These are phyloP conservation scores for Tetragnatha montana DNA, from an alignment of 2,888 invertebrate species.

Conservation along the genomic window DNA sequence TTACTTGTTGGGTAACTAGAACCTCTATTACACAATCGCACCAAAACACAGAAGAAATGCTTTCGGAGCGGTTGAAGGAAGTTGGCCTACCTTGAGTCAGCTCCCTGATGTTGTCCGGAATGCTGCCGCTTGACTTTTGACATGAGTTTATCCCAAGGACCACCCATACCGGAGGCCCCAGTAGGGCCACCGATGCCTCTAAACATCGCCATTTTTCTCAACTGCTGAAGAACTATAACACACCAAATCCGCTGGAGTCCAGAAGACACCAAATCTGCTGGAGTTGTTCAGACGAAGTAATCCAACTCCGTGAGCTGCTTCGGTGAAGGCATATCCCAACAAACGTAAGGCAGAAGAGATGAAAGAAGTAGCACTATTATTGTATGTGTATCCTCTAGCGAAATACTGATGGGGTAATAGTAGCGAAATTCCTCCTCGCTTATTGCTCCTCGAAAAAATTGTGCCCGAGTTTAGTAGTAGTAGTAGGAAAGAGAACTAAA, in stretches of 20 bases:
- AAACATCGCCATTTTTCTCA: constrained; percentile 63
- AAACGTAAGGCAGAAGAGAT: constrained; percentile 28
- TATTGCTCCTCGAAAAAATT: constrained; percentile 58
- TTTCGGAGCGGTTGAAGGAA: no score
- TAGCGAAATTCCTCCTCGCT: not conserved
- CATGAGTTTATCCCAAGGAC: constrained; percentile 70
- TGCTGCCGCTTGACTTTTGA: constrained; percentile 66
- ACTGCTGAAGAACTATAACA: not conserved
- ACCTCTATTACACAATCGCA: no score
- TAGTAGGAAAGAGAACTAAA: constrained; percentile 20
- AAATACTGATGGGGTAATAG: not conserved
- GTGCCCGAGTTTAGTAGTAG: constrained; percentile 44
- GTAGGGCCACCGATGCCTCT: constrained; percentile 59
- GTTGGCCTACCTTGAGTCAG: constrained; percentile 59
- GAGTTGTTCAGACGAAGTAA: constrained; percentile 18
- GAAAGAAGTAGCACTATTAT: not conserved
- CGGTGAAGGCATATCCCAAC: constrained; percentile 4
- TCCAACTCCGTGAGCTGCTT: constrained; percentile 25
- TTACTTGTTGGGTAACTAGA: no score
- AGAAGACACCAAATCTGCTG: not conserved
- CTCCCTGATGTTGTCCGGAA: constrained; percentile 48
- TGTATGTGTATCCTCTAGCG: not conserved
- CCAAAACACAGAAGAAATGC: no score
- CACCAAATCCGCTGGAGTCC: no score
- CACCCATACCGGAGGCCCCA: constrained; percentile 66